These are phyloP conservation scores for Eciton burchellii DNA, from an alignment of 1,140 invertebrate species.

Conservation along the genomic window DNA sequence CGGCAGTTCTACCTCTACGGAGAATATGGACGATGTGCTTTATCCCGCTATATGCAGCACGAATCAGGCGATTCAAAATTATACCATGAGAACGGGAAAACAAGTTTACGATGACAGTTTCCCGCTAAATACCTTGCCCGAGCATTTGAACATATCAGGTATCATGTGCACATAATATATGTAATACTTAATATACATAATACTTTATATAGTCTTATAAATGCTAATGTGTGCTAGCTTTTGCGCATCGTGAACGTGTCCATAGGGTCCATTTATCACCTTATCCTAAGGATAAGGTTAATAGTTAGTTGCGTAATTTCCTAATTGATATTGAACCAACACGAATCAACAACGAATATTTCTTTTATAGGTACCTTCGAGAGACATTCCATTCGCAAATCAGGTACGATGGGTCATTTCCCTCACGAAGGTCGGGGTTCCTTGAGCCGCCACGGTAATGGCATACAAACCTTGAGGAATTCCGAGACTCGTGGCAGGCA, in stretches of 20 bases:
- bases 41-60: slow-evolving; percentile 94
- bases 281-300: background rate
- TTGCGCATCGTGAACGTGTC: too few relatives aligned
- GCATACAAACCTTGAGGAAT: slow-evolving; percentile 79
- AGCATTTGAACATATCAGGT: slow-evolving; percentile 85
- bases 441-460: slow-evolving; percentile 84
- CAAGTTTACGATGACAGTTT: slow-evolving; percentile 90
- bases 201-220: too few relatives aligned
- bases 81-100: slow-evolving; percentile 91
- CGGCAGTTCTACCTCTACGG: slow-evolving; percentile 91
- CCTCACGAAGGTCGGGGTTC: slow-evolving; percentile 83
- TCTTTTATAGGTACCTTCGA: slow-evolving; percentile 81
- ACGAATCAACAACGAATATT: background rate
- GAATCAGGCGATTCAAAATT: slow-evolving; percentile 94
- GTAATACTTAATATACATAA: too few relatives aligned
- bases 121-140: slow-evolving; percentile 87
- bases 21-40: slow-evolving; percentile 87
- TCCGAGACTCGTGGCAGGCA: slow-evolving; percentile 77
- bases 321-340: too few relatives aligned
- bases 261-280: background rate
- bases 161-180: slow-evolving; percentile 17
- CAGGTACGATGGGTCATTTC: slow-evolving; percentile 84
- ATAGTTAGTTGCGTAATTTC: background rate
- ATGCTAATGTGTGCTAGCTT: too few relatives aligned
- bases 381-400: slow-evolving; percentile 85